These are phyloP conservation scores for Drosophila aff. DNA, from an alignment of 1,140 invertebrate species.

Conservation along the genomic window DNA sequence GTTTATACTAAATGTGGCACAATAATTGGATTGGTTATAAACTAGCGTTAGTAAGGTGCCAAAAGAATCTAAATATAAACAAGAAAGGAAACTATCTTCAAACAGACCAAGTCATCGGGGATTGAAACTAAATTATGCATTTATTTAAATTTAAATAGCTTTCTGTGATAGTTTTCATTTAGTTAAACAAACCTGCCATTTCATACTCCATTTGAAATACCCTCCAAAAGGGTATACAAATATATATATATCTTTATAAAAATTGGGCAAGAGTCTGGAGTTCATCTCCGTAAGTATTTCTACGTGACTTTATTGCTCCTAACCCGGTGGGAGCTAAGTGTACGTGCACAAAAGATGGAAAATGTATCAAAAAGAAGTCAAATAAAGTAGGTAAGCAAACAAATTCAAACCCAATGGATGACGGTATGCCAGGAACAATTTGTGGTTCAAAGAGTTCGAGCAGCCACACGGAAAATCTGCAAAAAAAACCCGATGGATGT, in stretches of 20 bases:
- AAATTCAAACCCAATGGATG: slow-evolving; percentile 6
- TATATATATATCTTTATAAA: too few species aligned
- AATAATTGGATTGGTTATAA: background rate
- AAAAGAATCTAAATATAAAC: too few species aligned
- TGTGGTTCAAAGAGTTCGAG: slow-evolving; percentile 2
- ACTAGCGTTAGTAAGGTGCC: too few species aligned
- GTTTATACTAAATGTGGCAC: background rate
- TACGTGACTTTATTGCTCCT: slow-evolving; percentile 43
- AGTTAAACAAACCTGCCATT: background rate
- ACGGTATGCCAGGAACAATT: slow-evolving; percentile 2
- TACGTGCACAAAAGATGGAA: slow-evolving; percentile 42
- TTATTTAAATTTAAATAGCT: background rate
- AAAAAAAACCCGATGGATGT: background rate
- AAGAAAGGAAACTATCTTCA: too few species aligned
- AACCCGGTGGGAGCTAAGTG: slow-evolving; percentile 8
- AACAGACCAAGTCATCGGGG: too few species aligned
- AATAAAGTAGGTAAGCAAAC: slow-evolving; percentile 15
- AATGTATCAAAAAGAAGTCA: slow-evolving; percentile 3
- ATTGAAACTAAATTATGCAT: too few species aligned
- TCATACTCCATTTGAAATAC: background rate
- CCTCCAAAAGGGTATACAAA: background rate
- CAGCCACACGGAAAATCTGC: slow-evolving; percentile 12
- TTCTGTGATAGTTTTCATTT: background rate
- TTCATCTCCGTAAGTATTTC: slow-evolving; percentile 29
- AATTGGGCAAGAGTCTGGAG: background rate